Evolutionary conservation across 2,888 invertebrate species (phyloP), one percentile per base, ranked within the genome.

Genomic region (Onchidella celtica): DNA sequence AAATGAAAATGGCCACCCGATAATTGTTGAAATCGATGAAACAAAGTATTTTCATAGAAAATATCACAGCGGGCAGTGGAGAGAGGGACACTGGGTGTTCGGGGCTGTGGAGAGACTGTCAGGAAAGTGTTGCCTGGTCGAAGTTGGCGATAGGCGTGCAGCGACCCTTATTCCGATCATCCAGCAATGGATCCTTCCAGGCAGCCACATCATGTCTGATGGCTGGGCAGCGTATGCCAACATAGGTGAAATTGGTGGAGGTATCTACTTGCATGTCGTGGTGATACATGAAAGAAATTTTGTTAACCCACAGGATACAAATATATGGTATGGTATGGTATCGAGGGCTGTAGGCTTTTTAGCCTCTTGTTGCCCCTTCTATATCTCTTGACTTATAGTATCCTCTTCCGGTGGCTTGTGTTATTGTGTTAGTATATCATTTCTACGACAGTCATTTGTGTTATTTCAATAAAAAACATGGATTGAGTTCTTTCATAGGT

Each of bases 41-140:
- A 32, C 14, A 6, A 61, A 74, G 34, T 61, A 47, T 27, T 74
- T 74, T 29, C 74, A 65, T 14, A 63, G 47, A 29, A 76, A 77
- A 38, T 68, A 77, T 27, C 47, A 55, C 24, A 27, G 55, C 24
- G 77, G 77, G 17, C 77, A 77, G 77, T 66, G 66, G 66, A 21
- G 47, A 21, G 77, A 68, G 0, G 77, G 68, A 17, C 78, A 78
- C 38, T 78, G 78, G 78, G 78, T 78, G 4, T 78, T 78, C 38
- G 69, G 68, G 1, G 78, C 9, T 6, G 24, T 69, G 1, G 78
- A 69, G 24, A 32, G 78, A 1, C 69, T 27, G 14, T 24, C 59
- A 1, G 69, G 69, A 27, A 57, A 17, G 9, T 78, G 78, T 38
- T 69, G 55, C 38, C 32, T 78, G 68, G 55, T 57, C 24, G 69